These are phyloP conservation scores for Acleris sparsana DNA, from an alignment of 2,888 invertebrate species.

Conservation along the genomic window DNA sequence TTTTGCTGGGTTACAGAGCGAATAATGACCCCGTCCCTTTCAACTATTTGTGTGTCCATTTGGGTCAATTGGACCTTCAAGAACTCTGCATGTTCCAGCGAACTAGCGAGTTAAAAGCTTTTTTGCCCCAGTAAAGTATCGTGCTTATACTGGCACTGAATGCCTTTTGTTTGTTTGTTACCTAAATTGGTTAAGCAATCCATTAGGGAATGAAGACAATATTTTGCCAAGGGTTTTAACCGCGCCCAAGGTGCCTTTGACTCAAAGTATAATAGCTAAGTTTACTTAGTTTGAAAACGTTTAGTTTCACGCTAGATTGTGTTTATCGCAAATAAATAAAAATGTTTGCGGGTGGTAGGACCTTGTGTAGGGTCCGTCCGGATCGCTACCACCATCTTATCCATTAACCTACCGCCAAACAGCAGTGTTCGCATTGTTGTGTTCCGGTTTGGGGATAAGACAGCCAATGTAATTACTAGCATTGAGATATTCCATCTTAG, in stretches of 20 bases:
- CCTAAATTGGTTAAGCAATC: slow-evolving; percentile 35
- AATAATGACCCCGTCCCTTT: slow-evolving; percentile 78
- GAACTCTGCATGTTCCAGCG: slow-evolving; percentile 69
- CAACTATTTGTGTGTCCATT: slow-evolving; percentile 80
- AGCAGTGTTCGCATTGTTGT: too few species aligned
- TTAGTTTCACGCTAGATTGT: too few species aligned
- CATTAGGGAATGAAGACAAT: slow-evolving; percentile 25
- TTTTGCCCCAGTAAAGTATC: slow-evolving; percentile 56
- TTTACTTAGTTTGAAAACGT: too few species aligned
- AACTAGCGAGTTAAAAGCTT: slow-evolving; percentile 70
- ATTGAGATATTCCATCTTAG: too few species aligned
- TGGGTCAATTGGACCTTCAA: slow-evolving; percentile 78
- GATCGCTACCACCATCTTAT: too few species aligned
- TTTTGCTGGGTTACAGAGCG: slow-evolving; percentile 71
- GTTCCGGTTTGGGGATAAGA: too few species aligned
- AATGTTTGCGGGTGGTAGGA: too few species aligned
- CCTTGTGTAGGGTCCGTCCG: too few species aligned
- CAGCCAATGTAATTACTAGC: too few species aligned
- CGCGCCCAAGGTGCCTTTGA: slow-evolving; percentile 18
- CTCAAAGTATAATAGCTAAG: too few species aligned
- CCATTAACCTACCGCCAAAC: too few species aligned
- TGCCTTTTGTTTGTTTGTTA: slow-evolving; percentile 31
- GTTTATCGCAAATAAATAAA: too few species aligned
- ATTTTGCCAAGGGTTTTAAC: slow-evolving; percentile 22
- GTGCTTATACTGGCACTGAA: slow-evolving; percentile 45